Conservation (phyloP, 92 coral and sea anemone genomes). For the Actinostola sp. region DNA sequence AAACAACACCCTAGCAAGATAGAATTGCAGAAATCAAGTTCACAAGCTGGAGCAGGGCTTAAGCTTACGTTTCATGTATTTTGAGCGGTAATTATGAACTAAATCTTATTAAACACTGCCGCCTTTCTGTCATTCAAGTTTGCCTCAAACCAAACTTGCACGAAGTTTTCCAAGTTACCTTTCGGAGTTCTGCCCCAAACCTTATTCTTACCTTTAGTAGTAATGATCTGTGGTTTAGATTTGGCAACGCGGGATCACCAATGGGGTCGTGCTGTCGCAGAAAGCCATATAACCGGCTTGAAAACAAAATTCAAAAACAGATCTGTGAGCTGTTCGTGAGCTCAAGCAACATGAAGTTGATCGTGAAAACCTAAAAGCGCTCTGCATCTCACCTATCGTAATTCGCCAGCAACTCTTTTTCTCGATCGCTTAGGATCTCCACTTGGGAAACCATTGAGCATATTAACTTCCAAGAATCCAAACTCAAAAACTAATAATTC, state of each 20-base stretch:
- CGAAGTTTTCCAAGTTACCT: constrained; percentile 22
- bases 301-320: constrained; percentile 42
- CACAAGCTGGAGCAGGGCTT: constrained; percentile 37
- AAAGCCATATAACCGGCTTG: constrained; percentile 97
- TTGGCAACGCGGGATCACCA: constrained; percentile 88
- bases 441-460: constrained; percentile 99
- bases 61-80: constrained; percentile 8
- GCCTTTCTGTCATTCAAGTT: constrained; percentile 16
- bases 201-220: constrained; percentile 79
- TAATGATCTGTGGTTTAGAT: constrained; percentile 92
- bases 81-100: constrained; percentile 31
- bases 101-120: constrained; percentile 17
- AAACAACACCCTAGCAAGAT: constrained; percentile 77
- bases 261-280: constrained; percentile 95
- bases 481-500: constrained; percentile 50
- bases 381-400: constrained; percentile 89
- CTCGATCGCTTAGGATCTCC: constrained; percentile 99
- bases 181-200: constrained; percentile 9
- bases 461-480: constrained; percentile 79
- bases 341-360: constrained; percentile 19
- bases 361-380: constrained; percentile 26
- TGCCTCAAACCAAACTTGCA: constrained; percentile 27
- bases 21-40: constrained; percentile 5
- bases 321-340: constrained; percentile 10
- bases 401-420: constrained; percentile 89